Conservation (phyloP, 2,888 invertebrate genomes). For the Pachliopta kotzebuea region DNA sequence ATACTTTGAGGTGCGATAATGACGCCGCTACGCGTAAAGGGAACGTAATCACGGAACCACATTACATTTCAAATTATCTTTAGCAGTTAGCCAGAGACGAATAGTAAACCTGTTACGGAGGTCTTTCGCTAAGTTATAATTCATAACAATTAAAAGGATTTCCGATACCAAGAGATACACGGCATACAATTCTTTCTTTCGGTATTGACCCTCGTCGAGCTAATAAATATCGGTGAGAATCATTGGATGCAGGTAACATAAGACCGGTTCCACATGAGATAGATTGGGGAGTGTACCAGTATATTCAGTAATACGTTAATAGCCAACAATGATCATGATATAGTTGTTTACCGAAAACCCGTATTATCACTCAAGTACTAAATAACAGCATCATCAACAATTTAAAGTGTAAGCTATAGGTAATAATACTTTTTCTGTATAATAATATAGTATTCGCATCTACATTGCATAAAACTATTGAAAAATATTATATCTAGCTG, state of each 20-base stretch:
- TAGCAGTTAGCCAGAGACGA: slow-evolving; percentile 2
- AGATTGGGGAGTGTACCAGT: not conserved
- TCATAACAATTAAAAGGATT: not conserved
- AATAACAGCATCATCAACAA: too few species aligned
- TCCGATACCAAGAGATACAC: not conserved
- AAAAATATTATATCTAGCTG: too few species aligned
- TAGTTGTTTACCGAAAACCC: too few species aligned
- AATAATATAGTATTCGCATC: too few species aligned
- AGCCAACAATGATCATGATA: not conserved
- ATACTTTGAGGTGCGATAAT: slow-evolving; percentile 20
- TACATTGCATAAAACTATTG: too few species aligned
- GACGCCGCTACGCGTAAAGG: slow-evolving; percentile 1
- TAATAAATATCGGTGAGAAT: not conserved
- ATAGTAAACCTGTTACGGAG: not conserved
- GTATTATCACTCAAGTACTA: too few species aligned
- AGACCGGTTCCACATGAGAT: not conserved
- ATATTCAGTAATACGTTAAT: not conserved
- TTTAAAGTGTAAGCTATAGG: too few species aligned
- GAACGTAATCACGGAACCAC: slow-evolving; percentile 15
- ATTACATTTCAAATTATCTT: slow-evolving; percentile 20
- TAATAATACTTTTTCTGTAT: too few species aligned
- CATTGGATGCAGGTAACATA: not conserved
- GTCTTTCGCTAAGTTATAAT: not conserved
- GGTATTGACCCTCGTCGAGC: not conserved
- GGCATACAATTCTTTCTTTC: too few species aligned